Evolutionary conservation across 2,113 vertebrate genomes (phyloP), one percentile per base, ranked within the genome.

Genomic region (Tyrannus savana): DNA sequence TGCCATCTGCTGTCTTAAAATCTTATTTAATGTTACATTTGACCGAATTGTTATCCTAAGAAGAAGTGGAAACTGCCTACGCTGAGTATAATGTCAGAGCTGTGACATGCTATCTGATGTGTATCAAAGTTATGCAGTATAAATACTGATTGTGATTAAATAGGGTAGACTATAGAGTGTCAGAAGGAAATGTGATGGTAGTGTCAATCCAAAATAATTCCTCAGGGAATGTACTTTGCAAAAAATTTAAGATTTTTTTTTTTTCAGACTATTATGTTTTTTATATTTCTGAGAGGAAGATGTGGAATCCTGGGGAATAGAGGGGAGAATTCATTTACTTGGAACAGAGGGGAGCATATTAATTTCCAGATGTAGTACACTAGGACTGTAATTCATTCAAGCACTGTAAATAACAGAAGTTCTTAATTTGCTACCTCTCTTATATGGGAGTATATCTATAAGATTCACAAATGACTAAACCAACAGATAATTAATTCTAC

Each of bases 1-100:
- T 97, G 95, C 93, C 96, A 97, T 93, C 95, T 97, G 73, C 92
- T 97, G 96, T 96, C 73, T 96, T 93, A 81, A 90, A 84, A 75
- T 86, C 95, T 93, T 80, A 71, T 7, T 96, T 84, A 84, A 39
- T 84, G 30, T 25, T 95, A 30, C 41, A 24, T 85, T 82, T 77
- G 31, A 71, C 47, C 81, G 35, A 81, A 59, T 81, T 69, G 18
- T 87, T 91, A 66, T 44, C 14, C 18, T 39, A 41, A 73, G 62
- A 66, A 63, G 31, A 52, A 81, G 25, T 31, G 8, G 47, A 85
- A 81, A 22, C 52, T 52, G 33, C 52, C 50, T 86, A 59, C 14
- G 12, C 41, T 27, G 44, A 37, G 17, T 71, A 33, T 63, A 28
- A 44, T 89, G 71, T 87, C 47, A 83, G 44, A 89, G n/a, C 76